Percentiles rank a stretch among this genome's conserved stretches.
Evolutionary conservation across 2,888 invertebrate species (phyloP).

Genomic region (Ypsolopha sequella): DNA sequence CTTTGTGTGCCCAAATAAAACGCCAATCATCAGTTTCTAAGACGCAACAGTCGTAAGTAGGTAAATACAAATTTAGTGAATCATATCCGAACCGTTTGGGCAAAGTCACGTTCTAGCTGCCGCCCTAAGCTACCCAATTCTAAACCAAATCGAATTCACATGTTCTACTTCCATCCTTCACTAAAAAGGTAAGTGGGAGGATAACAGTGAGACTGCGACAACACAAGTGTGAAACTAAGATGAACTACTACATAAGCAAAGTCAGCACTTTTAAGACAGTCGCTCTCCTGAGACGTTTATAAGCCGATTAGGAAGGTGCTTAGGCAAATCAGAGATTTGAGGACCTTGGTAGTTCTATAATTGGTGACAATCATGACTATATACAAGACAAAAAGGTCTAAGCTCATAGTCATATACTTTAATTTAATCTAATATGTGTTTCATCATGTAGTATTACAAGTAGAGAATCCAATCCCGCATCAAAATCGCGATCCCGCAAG

Average conservation of each 20-base stretch:
- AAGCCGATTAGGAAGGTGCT: background rate
- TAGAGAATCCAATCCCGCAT: too few relatives aligned
- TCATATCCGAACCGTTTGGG: constrained; percentile 17
- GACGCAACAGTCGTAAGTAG: constrained; percentile 15
- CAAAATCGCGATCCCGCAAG: too few relatives aligned
- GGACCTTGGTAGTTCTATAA: background rate
- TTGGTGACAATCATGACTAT: background rate
- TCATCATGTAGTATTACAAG: too few relatives aligned
- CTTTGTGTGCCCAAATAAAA: constrained; percentile 30
- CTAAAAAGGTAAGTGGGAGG: too few relatives aligned
- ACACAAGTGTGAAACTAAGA: background rate
- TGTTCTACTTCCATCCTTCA: too few relatives aligned
- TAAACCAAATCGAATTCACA: background rate
- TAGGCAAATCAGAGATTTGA: background rate
- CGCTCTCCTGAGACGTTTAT: background rate
- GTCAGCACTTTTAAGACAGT: background rate
- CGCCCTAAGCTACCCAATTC: background rate
- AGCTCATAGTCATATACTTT: too few relatives aligned
- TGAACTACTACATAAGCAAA: background rate
- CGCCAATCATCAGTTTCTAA: constrained; percentile 33
- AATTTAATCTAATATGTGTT: too few relatives aligned
- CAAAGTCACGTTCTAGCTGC: constrained; percentile 17
- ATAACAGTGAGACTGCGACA: too few relatives aligned
- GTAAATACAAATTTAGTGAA: constrained; percentile 16
- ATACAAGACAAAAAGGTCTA: too few relatives aligned